Evolutionary conservation across 1,140 invertebrate genomes (phyloP).

Genomic region (Tribolium madens): DNA sequence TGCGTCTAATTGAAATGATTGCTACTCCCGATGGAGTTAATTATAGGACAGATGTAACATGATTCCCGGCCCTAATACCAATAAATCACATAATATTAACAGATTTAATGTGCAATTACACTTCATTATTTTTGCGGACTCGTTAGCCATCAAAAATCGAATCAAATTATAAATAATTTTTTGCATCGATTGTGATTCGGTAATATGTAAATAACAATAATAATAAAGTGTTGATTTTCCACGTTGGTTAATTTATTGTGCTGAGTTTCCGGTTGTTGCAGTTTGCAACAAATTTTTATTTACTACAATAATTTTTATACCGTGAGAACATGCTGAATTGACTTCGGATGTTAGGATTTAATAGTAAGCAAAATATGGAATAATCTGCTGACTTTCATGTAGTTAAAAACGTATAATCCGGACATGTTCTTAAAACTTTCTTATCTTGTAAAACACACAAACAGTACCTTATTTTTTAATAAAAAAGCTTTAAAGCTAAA

Average conservation of each 20-base stretch:
- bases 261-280: constrained; percentile 3
- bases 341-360: constrained; percentile 25
- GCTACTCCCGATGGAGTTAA: constrained; percentile 62
- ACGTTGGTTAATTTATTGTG: background rate
- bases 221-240: background rate
- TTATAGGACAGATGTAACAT: constrained; percentile 63
- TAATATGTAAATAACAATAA: background rate
- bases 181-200: background rate
- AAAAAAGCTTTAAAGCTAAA: too few relatives aligned
- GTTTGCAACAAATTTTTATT: constrained; percentile 15
- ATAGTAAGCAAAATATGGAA: constrained; percentile 29
- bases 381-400: constrained; percentile 41
- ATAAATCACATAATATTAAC: constrained; percentile 58
- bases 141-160: background rate
- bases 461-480: too few relatives aligned
- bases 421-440: background rate
- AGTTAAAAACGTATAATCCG: background rate
- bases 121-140: constrained; percentile 46
- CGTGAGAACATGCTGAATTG: constrained; percentile 42
- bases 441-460: too few relatives aligned
- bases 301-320: constrained; percentile 26
- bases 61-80: constrained; percentile 53
- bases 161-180: background rate
- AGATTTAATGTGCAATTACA: constrained; percentile 61
- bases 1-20: constrained; percentile 62